Evolutionary conservation across 2,113 vertebrate species (phyloP).

Genomic region (Tapirus terrestris): DNA sequence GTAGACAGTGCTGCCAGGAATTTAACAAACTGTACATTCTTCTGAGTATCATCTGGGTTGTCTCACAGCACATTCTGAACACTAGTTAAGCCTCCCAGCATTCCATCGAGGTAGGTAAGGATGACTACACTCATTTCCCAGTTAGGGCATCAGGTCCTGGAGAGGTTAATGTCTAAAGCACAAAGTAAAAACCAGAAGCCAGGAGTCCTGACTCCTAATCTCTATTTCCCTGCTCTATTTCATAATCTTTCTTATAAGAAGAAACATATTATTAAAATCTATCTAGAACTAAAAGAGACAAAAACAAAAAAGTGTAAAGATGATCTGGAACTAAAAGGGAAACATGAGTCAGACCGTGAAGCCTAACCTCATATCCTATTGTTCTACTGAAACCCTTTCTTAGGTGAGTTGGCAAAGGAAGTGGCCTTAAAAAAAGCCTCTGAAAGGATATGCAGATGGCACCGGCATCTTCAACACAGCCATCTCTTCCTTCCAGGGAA

Average conservation of each 20-base stretch:
- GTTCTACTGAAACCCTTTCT: conserved; percentile 68
- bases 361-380: conserved; percentile 71
- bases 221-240: neutral
- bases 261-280: conserved; percentile 13
- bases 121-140: neutral
- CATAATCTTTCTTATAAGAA: neutral
- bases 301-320: neutral
- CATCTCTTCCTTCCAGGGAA: conserved; percentile 64
- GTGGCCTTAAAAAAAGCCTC: neutral
- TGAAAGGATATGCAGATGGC: neutral
- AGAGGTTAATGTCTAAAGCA: neutral
- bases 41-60: neutral
- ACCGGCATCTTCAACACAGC: neutral
- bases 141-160: neutral
- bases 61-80: neutral
- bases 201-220: rapidly evolving
- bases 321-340: conserved; percentile 52
- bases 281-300: neutral
- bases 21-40: neutral
- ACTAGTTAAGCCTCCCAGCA: neutral
- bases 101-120: neutral
- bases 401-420: conserved; percentile 63
- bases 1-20: neutral
- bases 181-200: neutral
- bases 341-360: conserved; percentile 56